Percentiles rank a stretch among this genome's conserved stretches.
Conservation (phyloP, 2,113 vertebrate genomes). For the Barnardius zonarius region DNA sequence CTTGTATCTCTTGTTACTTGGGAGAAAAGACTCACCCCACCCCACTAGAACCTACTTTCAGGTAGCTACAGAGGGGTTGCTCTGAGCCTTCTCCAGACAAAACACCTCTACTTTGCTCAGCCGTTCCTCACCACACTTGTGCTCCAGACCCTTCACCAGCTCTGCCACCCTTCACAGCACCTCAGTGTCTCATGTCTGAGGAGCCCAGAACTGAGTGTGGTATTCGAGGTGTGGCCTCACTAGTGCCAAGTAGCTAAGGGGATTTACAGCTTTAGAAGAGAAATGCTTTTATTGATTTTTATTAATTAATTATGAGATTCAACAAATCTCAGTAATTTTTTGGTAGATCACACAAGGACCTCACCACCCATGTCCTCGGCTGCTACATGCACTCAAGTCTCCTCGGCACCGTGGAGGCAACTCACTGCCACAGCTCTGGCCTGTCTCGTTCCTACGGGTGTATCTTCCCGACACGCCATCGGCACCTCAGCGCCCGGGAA, state of each 20-base stretch:
- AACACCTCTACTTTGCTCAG: too few relatives aligned
- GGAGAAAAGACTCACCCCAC: neutral
- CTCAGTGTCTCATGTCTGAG: neutral
- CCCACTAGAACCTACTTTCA: neutral
- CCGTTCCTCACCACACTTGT: neutral
- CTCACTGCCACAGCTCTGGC: neutral
- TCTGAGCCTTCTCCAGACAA: neutral
- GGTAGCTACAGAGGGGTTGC: neutral
- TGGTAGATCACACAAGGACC: rapidly evolving
- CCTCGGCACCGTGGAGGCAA: too few relatives aligned
- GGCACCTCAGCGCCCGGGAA: neutral
- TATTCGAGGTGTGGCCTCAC: neutral
- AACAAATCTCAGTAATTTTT: neutral
- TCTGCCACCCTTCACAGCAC: neutral
- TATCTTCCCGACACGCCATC: neutral
- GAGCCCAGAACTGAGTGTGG: neutral
- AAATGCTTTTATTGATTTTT: neutral
- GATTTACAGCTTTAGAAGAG: neutral
- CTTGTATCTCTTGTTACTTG: neutral
- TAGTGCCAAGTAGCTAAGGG: neutral
- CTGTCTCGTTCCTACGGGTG: neutral
- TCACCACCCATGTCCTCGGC: rapidly evolving
- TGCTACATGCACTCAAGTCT: neutral
- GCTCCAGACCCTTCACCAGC: neutral
- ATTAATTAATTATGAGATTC: neutral